phyloP scores from a whole-genome alignment of 1,140 invertebrate species.

The Xylocopa sonorina region DNA sequence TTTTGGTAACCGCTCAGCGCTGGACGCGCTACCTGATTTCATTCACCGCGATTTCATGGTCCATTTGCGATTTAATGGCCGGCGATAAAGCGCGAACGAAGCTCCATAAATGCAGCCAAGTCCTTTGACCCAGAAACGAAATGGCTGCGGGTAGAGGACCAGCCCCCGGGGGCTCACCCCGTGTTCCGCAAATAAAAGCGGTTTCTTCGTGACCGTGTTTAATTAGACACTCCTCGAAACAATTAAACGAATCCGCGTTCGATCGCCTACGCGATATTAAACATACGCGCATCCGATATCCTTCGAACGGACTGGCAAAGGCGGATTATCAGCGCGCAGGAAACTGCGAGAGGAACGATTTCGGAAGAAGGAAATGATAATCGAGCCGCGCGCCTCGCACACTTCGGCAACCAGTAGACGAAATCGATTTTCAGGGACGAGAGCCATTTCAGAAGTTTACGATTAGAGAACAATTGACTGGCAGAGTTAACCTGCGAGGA shows the following conservation, averaged over 20 bases:
- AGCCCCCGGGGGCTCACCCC: not conserved
- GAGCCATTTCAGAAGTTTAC: conserved; percentile 65
- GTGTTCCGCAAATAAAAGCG: not conserved
- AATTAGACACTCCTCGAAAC: conserved; percentile 13
- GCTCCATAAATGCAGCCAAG: conserved; percentile 5
- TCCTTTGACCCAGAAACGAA: conserved; percentile 21
- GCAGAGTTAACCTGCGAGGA: conserved; percentile 58
- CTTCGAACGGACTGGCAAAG: no score
- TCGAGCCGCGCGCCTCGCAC: not conserved
- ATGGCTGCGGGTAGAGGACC: conserved; percentile 19
- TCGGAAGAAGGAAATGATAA: not conserved
- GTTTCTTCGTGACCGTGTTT: not conserved
- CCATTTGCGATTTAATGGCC: conserved; percentile 11
- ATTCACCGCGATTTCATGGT: conserved; percentile 17
- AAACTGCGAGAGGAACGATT: not conserved
- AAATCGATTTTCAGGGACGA: conserved; percentile 60
- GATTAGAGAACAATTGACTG: conserved; percentile 70
- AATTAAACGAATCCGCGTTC: not conserved
- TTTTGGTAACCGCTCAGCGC: not conserved
- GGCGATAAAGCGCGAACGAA: conserved; percentile 13
- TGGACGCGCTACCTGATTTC: not conserved
- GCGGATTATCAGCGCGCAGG: no score
- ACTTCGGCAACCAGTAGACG: conserved; percentile 27
- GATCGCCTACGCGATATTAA: no score
- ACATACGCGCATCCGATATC: not conserved